Base-by-base conservation (phyloP, 2,797 vertebrate genomes). In the Simalia tracyae region DNA sequence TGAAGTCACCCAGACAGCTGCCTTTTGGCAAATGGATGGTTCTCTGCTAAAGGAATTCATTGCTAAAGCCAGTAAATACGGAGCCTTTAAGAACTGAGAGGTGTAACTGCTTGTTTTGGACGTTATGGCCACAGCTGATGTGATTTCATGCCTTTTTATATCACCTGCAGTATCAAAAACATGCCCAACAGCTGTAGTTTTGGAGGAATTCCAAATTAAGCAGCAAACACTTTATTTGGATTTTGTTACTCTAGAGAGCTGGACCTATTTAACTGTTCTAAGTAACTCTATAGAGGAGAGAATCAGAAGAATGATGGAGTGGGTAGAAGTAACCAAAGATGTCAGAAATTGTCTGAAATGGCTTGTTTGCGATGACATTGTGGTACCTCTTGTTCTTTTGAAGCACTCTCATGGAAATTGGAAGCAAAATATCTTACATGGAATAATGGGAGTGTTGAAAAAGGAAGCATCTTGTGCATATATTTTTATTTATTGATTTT, bases 41-140 rank as follows among this genome's bases (percentile, higher is more conserved):
- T 97, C 98, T 95, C 97, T 99, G 96, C 98, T 99, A 84, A 99
- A 99, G 97, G 99, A 99, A 92, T 99, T 99, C 97, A 99, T 99
- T 96, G 98, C 98, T 97, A 98, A 99, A 97, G 99, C 99, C 96
- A 99, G 99, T 97, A 99, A 98, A 98, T 99, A 98, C n/a, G 99
- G 99, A 96, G 99, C 99, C 94, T 99, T 99, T 97, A 99, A 98
- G 97, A 99, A 99, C 98, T 99, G 98, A 99, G 94, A 50, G 28
- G 60, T 42, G 8, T 95, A 94, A 94, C 94, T 31, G 94, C 93
- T 59, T 12, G 94, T 94, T 94, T 94, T 54, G 95, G 92, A 86
- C 50, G 2, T 0, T 42, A 24, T 64, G 76, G 46, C 87, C 93
- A 86, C 50, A 89, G 86, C 86, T 92, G 66, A 84, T 56, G 8